A percentile compares a stretch with the other conserved stretches of the same genome.
Conservation (phyloP, 2,113 vertebrate species). For the Tretioscincus oriximinensis region DNA sequence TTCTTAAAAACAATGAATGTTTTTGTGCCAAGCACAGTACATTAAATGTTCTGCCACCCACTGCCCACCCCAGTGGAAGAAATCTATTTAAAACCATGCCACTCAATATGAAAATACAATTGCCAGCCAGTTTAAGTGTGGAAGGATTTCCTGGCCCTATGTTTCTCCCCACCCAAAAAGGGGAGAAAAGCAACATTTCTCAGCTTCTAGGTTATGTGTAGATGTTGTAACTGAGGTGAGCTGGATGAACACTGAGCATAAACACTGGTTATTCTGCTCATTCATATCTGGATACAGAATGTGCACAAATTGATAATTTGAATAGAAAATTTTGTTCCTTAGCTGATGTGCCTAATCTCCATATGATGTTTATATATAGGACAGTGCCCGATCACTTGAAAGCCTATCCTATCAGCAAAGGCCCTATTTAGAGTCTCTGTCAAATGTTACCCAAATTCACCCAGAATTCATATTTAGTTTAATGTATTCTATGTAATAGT, state of each 20-base stretch:
- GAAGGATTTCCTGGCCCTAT: constrained; percentile 26
- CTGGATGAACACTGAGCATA: neutral
- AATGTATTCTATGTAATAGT: too few species aligned
- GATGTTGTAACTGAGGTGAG: neutral
- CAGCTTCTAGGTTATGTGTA: neutral
- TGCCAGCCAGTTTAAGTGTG: constrained; percentile 51
- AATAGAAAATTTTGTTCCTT: neutral
- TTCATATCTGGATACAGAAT: neutral
- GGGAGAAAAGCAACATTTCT: neutral
- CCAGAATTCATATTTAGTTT: too few species aligned
- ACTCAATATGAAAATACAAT: constrained; percentile 50
- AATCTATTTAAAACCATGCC: constrained; percentile 48
- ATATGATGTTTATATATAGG: neutral
- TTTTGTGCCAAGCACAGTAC: constrained; percentile 79
- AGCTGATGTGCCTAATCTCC: neutral
- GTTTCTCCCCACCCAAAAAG: neutral
- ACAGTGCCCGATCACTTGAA: neutral
- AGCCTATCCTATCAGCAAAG: too few species aligned
- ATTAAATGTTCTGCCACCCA: constrained; percentile 60
- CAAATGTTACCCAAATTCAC: too few species aligned
- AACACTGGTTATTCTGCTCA: neutral
- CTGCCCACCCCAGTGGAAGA: constrained; percentile 48
- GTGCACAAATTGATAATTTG: neutral
- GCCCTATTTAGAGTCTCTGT: too few species aligned
- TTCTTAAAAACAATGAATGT: constrained; percentile 75